Conservation (phyloP, 2,113 vertebrate genomes). For the Myotis yumanensis region DNA sequence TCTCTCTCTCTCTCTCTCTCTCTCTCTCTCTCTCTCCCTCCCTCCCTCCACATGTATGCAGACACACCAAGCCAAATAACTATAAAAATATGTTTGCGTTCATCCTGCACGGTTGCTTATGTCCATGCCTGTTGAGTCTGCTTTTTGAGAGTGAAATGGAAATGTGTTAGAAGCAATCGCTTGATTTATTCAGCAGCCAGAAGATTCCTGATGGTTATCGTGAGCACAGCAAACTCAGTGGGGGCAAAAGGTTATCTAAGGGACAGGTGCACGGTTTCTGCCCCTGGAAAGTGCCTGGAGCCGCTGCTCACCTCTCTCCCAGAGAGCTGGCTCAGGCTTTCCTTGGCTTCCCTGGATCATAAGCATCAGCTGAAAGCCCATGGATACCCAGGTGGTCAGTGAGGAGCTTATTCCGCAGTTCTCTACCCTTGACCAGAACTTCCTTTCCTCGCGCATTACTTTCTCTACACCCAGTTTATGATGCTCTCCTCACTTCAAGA, state of each 20-base stretch:
- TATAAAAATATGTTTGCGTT: constrained; percentile 6
- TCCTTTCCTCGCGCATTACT: accelerated
- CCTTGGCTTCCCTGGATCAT: background rate
- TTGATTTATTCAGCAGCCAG: constrained; percentile 69
- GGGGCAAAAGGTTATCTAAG: constrained; percentile 74
- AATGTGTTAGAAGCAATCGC: constrained; percentile 41
- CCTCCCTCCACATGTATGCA: accelerated
- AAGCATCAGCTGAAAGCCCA: background rate
- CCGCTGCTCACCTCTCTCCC: background rate
- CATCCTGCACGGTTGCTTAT: background rate
- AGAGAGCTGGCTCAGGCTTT: background rate
- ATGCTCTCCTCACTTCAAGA: background rate
- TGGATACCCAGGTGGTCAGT: background rate
- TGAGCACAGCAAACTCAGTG: constrained; percentile 10
- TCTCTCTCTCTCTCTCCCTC: background rate
- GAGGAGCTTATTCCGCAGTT: background rate
- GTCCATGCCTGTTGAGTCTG: background rate
- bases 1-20: background rate
- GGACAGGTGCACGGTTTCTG: constrained; percentile 73
- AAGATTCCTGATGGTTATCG: constrained; percentile 67
- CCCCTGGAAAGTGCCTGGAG: constrained; percentile 61
- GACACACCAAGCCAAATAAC: background rate
- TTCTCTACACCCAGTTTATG: background rate
- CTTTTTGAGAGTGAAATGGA: background rate
- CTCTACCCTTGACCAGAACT: background rate